Base-by-base conservation (phyloP, 2,113 vertebrate genomes). In the Pelecanus crispus region DNA sequence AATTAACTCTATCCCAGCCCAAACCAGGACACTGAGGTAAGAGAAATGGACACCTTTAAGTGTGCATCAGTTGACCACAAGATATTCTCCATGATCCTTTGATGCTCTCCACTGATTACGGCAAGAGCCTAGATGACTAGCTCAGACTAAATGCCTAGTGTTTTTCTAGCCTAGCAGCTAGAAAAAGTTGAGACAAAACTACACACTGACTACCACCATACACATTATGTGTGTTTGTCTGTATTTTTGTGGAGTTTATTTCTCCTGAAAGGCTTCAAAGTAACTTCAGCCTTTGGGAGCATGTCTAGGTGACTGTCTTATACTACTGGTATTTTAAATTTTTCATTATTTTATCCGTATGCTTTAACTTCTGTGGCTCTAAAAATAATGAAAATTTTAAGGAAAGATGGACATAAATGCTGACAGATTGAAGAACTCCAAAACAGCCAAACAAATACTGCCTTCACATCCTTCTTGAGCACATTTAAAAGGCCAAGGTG, bases 151-250 rank as follows among this genome's bases (percentile, higher is more conserved):
- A 17, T 14, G 31, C 7, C 20, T 16, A 28, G 7, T 25, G 29
- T 1, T 25, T 84, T 90, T 47, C 70, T 31, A 50, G 32, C 22
- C 22, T 68, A 40, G 1, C 7, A 55, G 19, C 12, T 61, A 6
- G 4, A 22, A 84, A 81, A 40, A 47, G 11, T 9, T 47, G 89
- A 70, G 14, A 40, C 5, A 90, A 71, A 84, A 40, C 11, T 28
- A 7, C 1, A 1, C 7, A 4, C 26, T 66, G 45, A 61, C 21
- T 63, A 52, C 13, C 34, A 34, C 7, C 29, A 59, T 14, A 31
- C 1, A 26, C 3, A 3, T 25, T 25, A 6, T 5, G 1, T 31
- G 21, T 49, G 6, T 34, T 63, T 59, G 11, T 20, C 29, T 22
- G 17, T 65, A 49, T 24, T 77, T 62, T 34, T 14, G 11, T 45